Evolutionary conservation across 2,888 invertebrate species (phyloP).

Genomic region (Lypha dubia): DNA sequence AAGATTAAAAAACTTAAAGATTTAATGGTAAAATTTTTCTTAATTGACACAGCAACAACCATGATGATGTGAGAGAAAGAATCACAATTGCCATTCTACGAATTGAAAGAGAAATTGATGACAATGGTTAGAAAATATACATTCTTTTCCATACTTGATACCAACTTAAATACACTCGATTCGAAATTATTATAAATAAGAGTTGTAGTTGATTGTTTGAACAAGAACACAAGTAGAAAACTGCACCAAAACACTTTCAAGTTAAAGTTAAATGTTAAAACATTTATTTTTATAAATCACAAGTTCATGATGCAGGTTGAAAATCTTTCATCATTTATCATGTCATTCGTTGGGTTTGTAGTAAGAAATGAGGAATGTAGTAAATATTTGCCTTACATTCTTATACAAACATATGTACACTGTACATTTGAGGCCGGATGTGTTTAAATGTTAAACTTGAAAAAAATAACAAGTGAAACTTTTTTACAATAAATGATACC

Average conservation of each 20-base stretch:
- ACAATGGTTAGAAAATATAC: constrained; percentile 28
- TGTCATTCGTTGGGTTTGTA: no score
- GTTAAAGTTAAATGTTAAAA: constrained; percentile 47
- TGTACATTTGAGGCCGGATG: background rate
- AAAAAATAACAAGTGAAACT: no score
- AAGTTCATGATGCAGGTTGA: constrained; percentile 60
- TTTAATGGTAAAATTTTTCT: background rate
- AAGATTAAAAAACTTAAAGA: constrained; percentile 6
- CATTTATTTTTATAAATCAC: constrained; percentile 63
- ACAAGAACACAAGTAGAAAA: background rate
- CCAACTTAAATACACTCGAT: background rate
- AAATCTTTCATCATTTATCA: constrained; percentile 63
- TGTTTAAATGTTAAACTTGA: background rate
- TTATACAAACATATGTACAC: no score
- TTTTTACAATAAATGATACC: no score
- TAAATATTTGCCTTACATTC: background rate
- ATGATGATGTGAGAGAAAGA: background rate
- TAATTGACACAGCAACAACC: background rate
- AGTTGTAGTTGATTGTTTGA: constrained; percentile 5
- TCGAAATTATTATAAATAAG: background rate
- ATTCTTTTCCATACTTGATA: background rate
- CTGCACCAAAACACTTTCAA: background rate
- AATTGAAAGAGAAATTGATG: constrained; percentile 28
- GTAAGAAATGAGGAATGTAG: background rate
- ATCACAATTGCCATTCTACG: background rate